Evolutionary conservation across 2,888 invertebrate species (phyloP).

Genomic region (Anoplius nigerrimus): DNA sequence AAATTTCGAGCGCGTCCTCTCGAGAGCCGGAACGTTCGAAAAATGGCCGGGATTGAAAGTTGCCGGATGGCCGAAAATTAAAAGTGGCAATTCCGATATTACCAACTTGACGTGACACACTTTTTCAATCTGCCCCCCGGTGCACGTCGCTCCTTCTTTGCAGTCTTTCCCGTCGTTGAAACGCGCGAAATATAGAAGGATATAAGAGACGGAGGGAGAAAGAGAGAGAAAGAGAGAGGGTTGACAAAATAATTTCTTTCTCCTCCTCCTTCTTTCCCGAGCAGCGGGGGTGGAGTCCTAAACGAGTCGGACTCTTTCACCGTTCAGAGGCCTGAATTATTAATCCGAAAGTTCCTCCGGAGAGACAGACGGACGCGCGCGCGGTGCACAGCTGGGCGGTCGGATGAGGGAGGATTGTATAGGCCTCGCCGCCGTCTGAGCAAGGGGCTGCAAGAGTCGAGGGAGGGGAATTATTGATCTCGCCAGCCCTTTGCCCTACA

Average conservation of each 20-base stretch:
- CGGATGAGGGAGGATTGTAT: slow-evolving; percentile 26
- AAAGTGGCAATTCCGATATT: too few species aligned
- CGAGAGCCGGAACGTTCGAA: too few species aligned
- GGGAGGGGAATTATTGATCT: slow-evolving; percentile 59
- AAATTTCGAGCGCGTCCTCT: too few species aligned
- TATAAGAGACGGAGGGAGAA: neutral
- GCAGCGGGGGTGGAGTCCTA: neutral
- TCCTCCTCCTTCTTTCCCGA: neutral
- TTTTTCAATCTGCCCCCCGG: too few species aligned
- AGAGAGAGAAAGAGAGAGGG: neutral
- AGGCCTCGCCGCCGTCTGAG: slow-evolving; percentile 48
- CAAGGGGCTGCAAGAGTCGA: slow-evolving; percentile 8
- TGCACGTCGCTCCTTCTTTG: too few species aligned
- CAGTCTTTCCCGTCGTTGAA: too few species aligned
- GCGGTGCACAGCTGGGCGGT: neutral
- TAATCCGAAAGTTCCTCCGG: slow-evolving; percentile 31
- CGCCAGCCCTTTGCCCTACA: slow-evolving; percentile 65
- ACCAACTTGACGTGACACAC: too few species aligned
- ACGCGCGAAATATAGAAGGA: neutral
- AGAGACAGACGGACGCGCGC: slow-evolving; percentile 1
- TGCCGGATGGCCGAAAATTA: too few species aligned
- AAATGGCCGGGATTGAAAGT: too few species aligned
- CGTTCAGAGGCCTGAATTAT: slow-evolving; percentile 34
- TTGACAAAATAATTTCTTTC: too few species aligned
- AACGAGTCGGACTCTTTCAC: slow-evolving; percentile 14